phyloP scores from a whole-genome alignment of 2,797 vertebrate species.

The Sebastes hopkinsi region DNA sequence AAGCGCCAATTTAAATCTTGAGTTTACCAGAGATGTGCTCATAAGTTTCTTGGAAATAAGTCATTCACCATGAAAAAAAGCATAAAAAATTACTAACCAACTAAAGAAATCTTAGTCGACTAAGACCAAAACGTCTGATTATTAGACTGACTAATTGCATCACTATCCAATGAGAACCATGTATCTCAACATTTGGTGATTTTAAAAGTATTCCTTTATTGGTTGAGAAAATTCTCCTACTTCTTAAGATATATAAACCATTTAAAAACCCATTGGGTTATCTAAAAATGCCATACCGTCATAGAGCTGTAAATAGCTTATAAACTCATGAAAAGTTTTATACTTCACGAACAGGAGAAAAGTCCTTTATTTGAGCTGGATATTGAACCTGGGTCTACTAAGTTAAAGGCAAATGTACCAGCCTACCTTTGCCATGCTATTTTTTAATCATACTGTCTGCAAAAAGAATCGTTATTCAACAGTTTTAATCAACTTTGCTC shows the following conservation, averaged over 20 bases:
- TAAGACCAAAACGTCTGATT: accelerated
- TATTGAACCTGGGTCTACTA: not conserved
- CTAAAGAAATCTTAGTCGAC: too few species aligned
- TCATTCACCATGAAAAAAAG: too few species aligned
- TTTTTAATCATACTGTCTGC: not conserved
- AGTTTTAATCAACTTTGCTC: not conserved
- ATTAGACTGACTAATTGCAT: accelerated
- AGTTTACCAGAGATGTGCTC: too few species aligned
- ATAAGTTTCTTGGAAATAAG: too few species aligned
- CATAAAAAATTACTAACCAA: too few species aligned
- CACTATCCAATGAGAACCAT: not conserved
- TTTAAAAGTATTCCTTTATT: not conserved
- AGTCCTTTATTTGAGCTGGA: not conserved
- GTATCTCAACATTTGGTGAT: not conserved
- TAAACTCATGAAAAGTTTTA: not conserved
- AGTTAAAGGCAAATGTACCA: not conserved
- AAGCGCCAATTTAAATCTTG: too few species aligned
- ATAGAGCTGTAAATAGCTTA: not conserved
- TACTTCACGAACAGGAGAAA: not conserved
- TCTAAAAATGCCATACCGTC: not conserved
- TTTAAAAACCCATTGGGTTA: not conserved
- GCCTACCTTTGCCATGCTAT: too few species aligned
- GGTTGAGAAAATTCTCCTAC: not conserved
- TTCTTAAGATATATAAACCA: not conserved
- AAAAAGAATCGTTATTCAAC: not conserved